Evolutionary conservation across 1,140 invertebrate species (phyloP).

Genomic region (Ceratina australensis): DNA sequence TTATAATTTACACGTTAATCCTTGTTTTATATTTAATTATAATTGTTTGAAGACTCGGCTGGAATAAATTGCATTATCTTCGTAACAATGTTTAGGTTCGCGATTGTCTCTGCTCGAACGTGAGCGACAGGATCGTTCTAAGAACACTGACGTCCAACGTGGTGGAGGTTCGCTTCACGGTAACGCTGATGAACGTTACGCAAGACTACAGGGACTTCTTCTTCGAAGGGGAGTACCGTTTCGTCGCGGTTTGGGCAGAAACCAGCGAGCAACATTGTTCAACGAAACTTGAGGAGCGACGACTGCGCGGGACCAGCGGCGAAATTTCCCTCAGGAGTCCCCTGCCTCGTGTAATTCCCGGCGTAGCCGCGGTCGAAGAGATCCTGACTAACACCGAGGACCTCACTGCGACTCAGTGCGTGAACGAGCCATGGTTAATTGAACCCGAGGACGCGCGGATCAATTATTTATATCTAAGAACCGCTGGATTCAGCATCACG

Average conservation of each 20-base stretch:
- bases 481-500: slow-evolving; percentile 83
- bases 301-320: slow-evolving; percentile 85
- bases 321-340: slow-evolving; percentile 82
- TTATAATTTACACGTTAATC: too few species aligned
- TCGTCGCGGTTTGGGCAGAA: slow-evolving; percentile 78
- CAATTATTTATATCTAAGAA: slow-evolving; percentile 86
- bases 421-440: slow-evolving; percentile 89
- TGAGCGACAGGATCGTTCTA: slow-evolving; percentile 81
- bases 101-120: slow-evolving; percentile 88
- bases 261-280: slow-evolving; percentile 80
- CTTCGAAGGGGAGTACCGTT: slow-evolving; percentile 90
- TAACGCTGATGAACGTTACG: slow-evolving; percentile 89
- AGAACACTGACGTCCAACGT: slow-evolving; percentile 84
- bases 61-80: too few species aligned
- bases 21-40: background rate
- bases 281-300: slow-evolving; percentile 82
- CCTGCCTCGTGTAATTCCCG: slow-evolving; percentile 65
- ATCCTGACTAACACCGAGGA: slow-evolving; percentile 72
- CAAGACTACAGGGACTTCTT: slow-evolving; percentile 90
- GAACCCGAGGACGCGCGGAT: slow-evolving; percentile 86
- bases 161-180: slow-evolving; percentile 86
- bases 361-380: slow-evolving; percentile 74
- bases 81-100: slow-evolving; percentile 66
- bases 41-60: rapidly evolving
- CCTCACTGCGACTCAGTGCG: slow-evolving; percentile 80